A percentile compares a stretch with the other conserved stretches of the same genome.
Evolutionary conservation across 2,888 invertebrate species (phyloP).

Genomic region (Emmelina monodactyla): DNA sequence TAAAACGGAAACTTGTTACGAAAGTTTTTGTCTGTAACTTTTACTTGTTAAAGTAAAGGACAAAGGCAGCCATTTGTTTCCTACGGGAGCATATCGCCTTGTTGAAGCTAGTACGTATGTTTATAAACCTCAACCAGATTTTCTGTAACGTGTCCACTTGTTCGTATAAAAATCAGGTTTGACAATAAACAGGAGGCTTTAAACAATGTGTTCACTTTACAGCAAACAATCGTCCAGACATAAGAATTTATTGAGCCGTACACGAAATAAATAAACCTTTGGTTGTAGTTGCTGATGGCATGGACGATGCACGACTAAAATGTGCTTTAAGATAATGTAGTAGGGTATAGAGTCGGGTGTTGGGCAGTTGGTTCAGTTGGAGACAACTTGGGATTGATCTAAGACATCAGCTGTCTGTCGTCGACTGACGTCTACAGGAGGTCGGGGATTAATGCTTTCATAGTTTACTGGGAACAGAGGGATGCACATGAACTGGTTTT

Average conservation of each 20-base stretch:
- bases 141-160: too few relatives aligned
- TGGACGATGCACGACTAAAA: neutral
- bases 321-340: neutral
- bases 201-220: slow-evolving; percentile 36
- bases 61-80: too few relatives aligned
- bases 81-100: too few relatives aligned
- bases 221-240: slow-evolving; percentile 27
- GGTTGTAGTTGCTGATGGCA: slow-evolving; percentile 1
- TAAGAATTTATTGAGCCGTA: slow-evolving; percentile 59
- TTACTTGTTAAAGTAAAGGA: too few relatives aligned
- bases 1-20: too few relatives aligned
- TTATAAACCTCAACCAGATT: too few relatives aligned
- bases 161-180: too few relatives aligned
- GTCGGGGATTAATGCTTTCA: slow-evolving; percentile 20
- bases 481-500: too few relatives aligned
- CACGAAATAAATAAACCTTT: slow-evolving; percentile 37
- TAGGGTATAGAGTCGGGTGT: neutral
- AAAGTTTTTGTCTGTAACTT: too few relatives aligned
- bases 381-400: slow-evolving; percentile 50
- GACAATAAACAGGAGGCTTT: too few relatives aligned
- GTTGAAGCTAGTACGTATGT: too few relatives aligned
- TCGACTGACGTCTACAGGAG: slow-evolving; percentile 26
- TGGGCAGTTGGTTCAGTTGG: neutral
- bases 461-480: too few relatives aligned
- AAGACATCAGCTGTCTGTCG: slow-evolving; percentile 54